phyloP scores from a whole-genome alignment of 2,113 vertebrate genomes.

The Prolemur simus region DNA sequence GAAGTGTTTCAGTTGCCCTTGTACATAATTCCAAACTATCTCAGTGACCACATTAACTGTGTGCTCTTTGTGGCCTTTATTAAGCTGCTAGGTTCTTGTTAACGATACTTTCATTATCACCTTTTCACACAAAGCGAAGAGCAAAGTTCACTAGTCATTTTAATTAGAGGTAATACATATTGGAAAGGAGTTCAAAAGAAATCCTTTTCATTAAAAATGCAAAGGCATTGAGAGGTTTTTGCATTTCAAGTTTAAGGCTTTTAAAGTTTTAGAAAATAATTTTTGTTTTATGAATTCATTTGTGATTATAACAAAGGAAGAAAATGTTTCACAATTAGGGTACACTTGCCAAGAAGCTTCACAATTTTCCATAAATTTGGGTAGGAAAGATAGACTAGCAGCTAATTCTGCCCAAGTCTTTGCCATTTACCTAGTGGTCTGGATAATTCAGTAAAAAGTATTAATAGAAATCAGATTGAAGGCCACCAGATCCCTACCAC shows the following conservation, averaged over 20 bases:
- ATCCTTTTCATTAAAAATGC: slow-evolving; percentile 24
- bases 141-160: slow-evolving; percentile 30
- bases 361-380: neutral
- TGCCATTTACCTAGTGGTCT: neutral
- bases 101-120: slow-evolving; percentile 17
- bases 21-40: neutral
- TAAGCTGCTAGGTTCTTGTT: neutral
- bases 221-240: neutral
- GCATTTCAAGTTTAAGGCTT: neutral
- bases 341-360: neutral
- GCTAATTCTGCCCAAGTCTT: neutral
- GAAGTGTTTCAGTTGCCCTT: slow-evolving; percentile 40
- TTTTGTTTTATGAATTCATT: slow-evolving; percentile 25
- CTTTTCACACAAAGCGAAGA: slow-evolving; percentile 26
- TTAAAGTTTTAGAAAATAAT: slow-evolving; percentile 29
- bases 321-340: neutral
- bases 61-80: neutral
- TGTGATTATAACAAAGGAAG: slow-evolving; percentile 4
- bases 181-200: slow-evolving; percentile 51
- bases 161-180: slow-evolving; percentile 24
- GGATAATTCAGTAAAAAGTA: neutral
- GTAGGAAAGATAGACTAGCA: neutral
- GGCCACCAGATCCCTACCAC: neutral
- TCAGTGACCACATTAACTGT: neutral
- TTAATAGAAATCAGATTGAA: neutral